These are phyloP conservation scores for Discoglossus pictus DNA, from an alignment of 2,797 vertebrate genomes.

Conservation along the genomic window DNA sequence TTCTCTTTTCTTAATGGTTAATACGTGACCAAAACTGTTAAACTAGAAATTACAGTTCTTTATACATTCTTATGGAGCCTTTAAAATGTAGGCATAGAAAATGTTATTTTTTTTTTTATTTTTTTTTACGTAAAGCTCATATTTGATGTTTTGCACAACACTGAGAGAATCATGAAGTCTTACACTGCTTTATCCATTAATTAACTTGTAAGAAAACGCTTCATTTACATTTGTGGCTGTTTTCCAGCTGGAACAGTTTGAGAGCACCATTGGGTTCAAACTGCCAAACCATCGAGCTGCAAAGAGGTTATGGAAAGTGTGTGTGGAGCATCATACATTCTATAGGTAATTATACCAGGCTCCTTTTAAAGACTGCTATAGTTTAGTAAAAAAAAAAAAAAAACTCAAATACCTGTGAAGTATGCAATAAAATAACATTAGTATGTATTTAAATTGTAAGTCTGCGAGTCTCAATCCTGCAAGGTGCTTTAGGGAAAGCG, in stretches of 20 bases:
- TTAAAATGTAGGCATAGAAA: slow-evolving; percentile 47
- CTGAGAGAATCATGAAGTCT: slow-evolving; percentile 38
- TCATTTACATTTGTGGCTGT: slow-evolving; percentile 58
- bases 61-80: slow-evolving; percentile 10
- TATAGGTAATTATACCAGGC: slow-evolving; percentile 83
- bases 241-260: slow-evolving; percentile 91
- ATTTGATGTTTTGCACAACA: slow-evolving; percentile 32
- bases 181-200: slow-evolving; percentile 28
- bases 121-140: no score
- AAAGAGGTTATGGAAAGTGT: slow-evolving; percentile 96
- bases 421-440: no score
- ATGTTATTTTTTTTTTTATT: not conserved
- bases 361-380: no score
- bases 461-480: no score
- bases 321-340: slow-evolving; percentile 97
- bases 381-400: no score
- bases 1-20: no score
- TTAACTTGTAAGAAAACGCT: slow-evolving; percentile 35
- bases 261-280: slow-evolving; percentile 98
- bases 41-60: slow-evolving; percentile 1
- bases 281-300: slow-evolving; percentile 93
- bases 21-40: no score
- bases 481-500: no score
- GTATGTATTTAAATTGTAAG: no score
- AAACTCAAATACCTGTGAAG: no score